Conservation (phyloP, 2,888 invertebrate genomes). For the Himalopsyche tibetana region DNA sequence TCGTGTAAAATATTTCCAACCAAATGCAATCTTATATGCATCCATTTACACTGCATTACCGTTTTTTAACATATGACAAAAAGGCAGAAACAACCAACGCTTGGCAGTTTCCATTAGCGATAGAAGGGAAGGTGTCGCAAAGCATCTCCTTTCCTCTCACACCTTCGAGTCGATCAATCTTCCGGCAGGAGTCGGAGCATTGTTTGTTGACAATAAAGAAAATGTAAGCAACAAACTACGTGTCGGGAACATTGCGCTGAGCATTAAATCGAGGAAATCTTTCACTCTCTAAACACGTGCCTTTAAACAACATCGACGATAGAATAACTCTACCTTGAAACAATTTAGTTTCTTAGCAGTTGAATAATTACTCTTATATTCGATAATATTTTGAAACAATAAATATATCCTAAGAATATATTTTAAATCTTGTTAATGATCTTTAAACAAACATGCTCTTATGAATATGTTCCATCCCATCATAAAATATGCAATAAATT, state of each 20-base stretch:
- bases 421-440: too few relatives aligned
- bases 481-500: too few relatives aligned
- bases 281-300: conserved; percentile 38
- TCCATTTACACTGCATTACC: conserved; percentile 37
- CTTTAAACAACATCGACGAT: not conserved
- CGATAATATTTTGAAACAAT: too few relatives aligned
- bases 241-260: conserved; percentile 35
- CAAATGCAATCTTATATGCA: conserved; percentile 25
- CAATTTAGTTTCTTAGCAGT: not conserved
- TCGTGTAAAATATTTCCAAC: not conserved
- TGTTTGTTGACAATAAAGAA: conserved; percentile 46
- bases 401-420: too few relatives aligned
- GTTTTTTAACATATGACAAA: conserved; percentile 19
- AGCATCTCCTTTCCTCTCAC: conserved; percentile 40
- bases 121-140: conserved; percentile 23
- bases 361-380: not conserved
- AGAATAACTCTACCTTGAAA: conserved; percentile 3
- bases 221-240: conserved; percentile 41
- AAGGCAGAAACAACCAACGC: conserved; percentile 24
- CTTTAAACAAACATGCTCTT: too few relatives aligned
- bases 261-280: conserved; percentile 37
- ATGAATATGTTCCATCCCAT: too few relatives aligned
- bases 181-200: conserved; percentile 29
- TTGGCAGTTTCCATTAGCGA: conserved; percentile 42
- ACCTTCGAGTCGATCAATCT: conserved; percentile 35